Percentiles rank a stretch among this genome's conserved stretches.
Conservation (phyloP, 2,797 vertebrate species). For the Melopsittacus undulatus region DNA sequence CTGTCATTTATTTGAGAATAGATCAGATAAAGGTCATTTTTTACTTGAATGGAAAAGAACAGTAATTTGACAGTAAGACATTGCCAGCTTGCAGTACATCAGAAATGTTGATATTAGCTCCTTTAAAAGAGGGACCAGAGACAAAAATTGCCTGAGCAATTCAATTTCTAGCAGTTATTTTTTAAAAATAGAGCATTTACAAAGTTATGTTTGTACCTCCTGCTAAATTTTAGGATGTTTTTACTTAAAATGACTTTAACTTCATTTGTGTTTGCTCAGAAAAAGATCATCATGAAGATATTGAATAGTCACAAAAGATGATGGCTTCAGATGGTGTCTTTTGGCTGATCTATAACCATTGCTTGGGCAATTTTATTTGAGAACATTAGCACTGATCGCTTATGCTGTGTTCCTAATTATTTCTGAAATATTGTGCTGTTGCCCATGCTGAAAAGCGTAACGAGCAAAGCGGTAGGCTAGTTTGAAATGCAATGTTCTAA, state of each 20-base stretch:
- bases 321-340: not conserved
- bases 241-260: not conserved
- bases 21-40: constrained; percentile 44
- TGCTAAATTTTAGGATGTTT: not conserved
- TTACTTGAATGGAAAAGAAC: constrained; percentile 10
- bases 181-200: not conserved
- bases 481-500: constrained; percentile 23
- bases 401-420: constrained; percentile 58
- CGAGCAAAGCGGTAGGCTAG: constrained; percentile 25
- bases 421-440: constrained; percentile 57
- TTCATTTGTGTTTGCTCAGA: not conserved
- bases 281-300: not conserved
- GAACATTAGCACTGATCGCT: constrained; percentile 50
- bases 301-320: constrained; percentile 32
- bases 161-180: not conserved
- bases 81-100: not conserved
- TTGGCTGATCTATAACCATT: constrained; percentile 50
- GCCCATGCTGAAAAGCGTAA: constrained; percentile 26
- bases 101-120: not conserved
- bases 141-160: not conserved
- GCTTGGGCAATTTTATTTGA: constrained; percentile 44
- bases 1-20: not conserved
- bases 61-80: constrained; percentile 28
- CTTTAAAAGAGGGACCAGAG: not conserved
- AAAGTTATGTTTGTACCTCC: not conserved